Evolutionary conservation across 2,888 invertebrate genomes (phyloP), one percentile per base, ranked within the genome.

Genomic region (Elegia similella): DNA sequence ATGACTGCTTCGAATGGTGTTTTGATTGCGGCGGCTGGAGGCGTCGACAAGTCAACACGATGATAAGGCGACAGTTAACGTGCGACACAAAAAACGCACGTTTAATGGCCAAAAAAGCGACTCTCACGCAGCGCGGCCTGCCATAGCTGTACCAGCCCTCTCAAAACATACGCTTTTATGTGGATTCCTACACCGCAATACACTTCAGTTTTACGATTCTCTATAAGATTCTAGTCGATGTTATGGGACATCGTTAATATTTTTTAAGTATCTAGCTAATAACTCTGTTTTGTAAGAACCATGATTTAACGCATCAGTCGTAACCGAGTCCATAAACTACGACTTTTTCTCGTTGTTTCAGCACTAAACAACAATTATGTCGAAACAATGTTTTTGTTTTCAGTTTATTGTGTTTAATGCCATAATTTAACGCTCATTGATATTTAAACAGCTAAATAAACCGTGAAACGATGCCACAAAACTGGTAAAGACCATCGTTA

Each of bases 31-130:
- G 84, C 75, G 86, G 83, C 85, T 86, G 87, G 86, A 91, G 91
- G 91, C 91, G 91, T 90, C 90, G 90, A 91, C 91, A 91, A 88
- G 84, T 88, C 88, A 80, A 88, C 91, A 88, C 85, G 86, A 78
- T 78, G 90, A 90, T 90, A 90, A 91, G 82, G 78, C 75, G 86
- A 87, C 87, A 84, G 77, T 88, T 84, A 84, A 85, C 78, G 82
- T 69, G 70, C 71, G 75, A 75, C 75, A 86, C 84, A 88, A 88
- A 87, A 89, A 88, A 89, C 79, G 82, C 85, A 72, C 74, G 67
- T 83, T 88, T 90, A 78, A 89, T 82, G 72, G 80, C 82, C 84
- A 84, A 87, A 86, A 86, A 86, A 82, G 72, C 69, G 67, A 64
- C 73, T 74, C 78, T 69, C 75, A 72, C 71, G 75, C 76, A 70